phyloP scores from a whole-genome alignment of 2,113 vertebrate genomes.

The Campylomormyrus tamandua region DNA sequence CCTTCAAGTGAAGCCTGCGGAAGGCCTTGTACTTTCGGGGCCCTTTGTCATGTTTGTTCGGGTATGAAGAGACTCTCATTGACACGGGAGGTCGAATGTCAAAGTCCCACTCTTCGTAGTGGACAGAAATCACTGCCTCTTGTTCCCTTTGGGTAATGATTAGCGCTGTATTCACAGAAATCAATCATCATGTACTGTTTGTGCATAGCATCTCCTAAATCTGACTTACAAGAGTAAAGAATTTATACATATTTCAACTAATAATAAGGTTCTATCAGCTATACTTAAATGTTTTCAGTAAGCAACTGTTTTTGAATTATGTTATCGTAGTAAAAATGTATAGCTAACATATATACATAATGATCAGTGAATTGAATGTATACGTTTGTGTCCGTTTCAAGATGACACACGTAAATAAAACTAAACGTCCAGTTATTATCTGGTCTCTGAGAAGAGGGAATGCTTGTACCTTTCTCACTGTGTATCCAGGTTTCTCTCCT shows the following conservation, averaged over 20 bases:
- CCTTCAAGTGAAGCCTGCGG: not conserved
- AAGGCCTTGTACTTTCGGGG: not conserved
- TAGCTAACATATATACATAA: not conserved
- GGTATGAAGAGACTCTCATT: slow-evolving; percentile 40
- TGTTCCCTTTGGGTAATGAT: not conserved
- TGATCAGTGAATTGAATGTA: not conserved
- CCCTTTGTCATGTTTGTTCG: not conserved
- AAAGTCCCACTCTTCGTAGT: not conserved
- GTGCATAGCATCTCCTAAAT: not conserved
- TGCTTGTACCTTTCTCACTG: not conserved
- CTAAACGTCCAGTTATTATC: not conserved
- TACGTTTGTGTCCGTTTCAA: not conserved
- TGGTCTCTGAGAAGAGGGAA: not conserved
- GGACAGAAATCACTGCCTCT: not conserved
- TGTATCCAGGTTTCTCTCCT: not conserved
- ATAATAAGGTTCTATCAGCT: not conserved
- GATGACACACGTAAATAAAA: not conserved
- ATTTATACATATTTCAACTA: not conserved
- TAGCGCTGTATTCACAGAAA: not conserved
- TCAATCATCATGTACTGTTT: not conserved
- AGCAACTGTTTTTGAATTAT: not conserved
- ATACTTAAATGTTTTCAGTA: not conserved
- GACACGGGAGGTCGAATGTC: slow-evolving; percentile 53
- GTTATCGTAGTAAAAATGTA: not conserved
- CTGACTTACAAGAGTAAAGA: not conserved